Percentiles rank a stretch among this genome's conserved stretches.
phyloP scores from a whole-genome alignment of 2,113 vertebrate genomes.

The Daubentonia madagascariensis region DNA sequence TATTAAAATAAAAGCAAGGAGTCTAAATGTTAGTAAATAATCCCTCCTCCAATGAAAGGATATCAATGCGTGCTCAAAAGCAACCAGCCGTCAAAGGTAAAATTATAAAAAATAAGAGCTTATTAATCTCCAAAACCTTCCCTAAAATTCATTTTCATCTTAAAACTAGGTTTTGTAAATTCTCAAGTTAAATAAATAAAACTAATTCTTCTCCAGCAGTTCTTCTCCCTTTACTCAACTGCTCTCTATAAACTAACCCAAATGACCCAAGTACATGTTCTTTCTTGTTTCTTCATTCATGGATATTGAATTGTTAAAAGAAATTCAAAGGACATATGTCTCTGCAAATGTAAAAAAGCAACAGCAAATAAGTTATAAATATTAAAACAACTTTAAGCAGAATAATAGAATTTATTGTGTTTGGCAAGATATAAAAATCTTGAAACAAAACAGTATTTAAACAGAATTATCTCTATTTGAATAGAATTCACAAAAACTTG shows the following conservation, averaged over 20 bases:
- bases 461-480: conserved; percentile 13
- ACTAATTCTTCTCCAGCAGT: conserved; percentile 54
- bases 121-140: neutral
- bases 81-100: conserved; percentile 47
- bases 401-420: neutral
- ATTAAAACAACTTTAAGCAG: conserved; percentile 5
- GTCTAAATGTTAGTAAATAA: conserved; percentile 59
- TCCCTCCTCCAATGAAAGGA: conserved; percentile 29
- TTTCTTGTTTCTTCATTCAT: conserved; percentile 71
- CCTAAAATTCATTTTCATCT: conserved; percentile 31
- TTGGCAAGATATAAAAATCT: neutral
- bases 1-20: conserved; percentile 66
- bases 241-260: conserved; percentile 76
- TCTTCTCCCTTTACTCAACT: conserved; percentile 67
- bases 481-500: neutral
- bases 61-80: conserved; percentile 49
- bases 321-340: conserved; percentile 75
- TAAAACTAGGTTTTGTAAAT: conserved; percentile 50
- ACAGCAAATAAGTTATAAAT: conserved; percentile 23
- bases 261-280: conserved; percentile 69
- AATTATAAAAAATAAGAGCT: neutral
- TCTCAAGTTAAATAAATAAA: conserved; percentile 56
- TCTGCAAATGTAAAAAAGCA: conserved; percentile 75
- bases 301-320: conserved; percentile 81
- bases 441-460: neutral